Percentiles rank a stretch among this genome's conserved stretches.
phyloP scores from a whole-genome alignment of 1,140 invertebrate genomes.

The Geopemphigus sp. region DNA sequence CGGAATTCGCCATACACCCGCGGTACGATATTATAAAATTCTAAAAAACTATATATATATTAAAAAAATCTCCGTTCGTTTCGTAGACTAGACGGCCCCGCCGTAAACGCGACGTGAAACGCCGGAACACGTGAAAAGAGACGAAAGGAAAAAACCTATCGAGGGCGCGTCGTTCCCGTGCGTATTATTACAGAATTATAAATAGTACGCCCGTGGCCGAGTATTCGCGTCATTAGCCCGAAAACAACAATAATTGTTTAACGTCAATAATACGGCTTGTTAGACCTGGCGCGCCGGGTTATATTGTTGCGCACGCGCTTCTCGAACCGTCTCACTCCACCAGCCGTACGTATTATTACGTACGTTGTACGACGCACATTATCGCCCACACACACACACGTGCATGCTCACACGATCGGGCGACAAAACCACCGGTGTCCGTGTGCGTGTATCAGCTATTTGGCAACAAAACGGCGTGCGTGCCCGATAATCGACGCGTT shows the following conservation, averaged over 20 bases:
- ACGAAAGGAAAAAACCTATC: neutral
- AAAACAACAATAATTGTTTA: constrained; percentile 39
- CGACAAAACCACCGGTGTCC: neutral
- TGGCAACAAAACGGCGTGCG: neutral
- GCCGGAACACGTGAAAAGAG: constrained; percentile 7
- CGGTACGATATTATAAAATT: no score
- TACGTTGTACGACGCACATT: neutral
- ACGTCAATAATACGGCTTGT: constrained; percentile 24
- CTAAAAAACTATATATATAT: no score
- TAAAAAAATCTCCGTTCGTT: no score
- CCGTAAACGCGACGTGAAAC: neutral
- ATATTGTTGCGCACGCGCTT: neutral
- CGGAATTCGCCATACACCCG: no score
- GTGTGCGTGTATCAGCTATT: no score
- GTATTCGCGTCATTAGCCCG: constrained; percentile 20
- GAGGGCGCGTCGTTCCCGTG: neutral
- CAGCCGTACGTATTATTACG: neutral
- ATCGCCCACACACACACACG: neutral
- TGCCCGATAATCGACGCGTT: neutral
- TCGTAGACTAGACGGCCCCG: no score
- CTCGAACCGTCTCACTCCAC: neutral
- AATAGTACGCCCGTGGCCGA: neutral
- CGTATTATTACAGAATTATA: neutral
- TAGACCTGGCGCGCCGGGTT: neutral
- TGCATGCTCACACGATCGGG: neutral